phyloP scores from a whole-genome alignment of 2,797 vertebrate species.

The Cynodonichthys magdalenae region DNA sequence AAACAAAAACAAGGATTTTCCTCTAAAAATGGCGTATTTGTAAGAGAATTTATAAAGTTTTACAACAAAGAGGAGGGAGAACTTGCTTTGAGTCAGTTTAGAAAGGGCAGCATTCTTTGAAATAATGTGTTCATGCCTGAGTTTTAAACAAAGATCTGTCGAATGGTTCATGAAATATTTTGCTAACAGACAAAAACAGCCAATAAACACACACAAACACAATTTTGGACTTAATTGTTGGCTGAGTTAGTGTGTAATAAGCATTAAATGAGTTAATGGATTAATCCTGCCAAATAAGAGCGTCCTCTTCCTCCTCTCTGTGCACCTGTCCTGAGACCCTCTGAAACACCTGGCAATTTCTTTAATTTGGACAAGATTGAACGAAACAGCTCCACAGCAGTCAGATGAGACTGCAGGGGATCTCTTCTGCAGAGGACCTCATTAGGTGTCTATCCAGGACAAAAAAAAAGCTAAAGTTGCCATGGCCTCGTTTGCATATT shows the following conservation, averaged over 20 bases:
- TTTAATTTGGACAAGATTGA: conserved; percentile 55
- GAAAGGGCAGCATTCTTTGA: too few species aligned
- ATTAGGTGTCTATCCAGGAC: conserved; percentile 33
- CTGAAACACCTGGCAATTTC: conserved; percentile 49
- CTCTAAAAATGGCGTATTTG: too few species aligned
- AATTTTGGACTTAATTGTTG: conserved; percentile 24
- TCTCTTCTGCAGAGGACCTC: conserved; percentile 45
- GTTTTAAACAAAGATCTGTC: too few species aligned
- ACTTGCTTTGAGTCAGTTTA: too few species aligned
- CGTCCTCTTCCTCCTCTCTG: conserved; percentile 29
- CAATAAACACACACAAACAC: too few species aligned
- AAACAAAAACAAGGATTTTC: too few species aligned
- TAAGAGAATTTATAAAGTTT: too few species aligned
- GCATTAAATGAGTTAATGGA: conserved; percentile 64
- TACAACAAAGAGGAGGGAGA: too few species aligned
- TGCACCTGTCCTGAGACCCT: conserved; percentile 54
- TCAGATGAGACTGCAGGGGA: conserved; percentile 30
- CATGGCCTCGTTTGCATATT: conserved; percentile 13
- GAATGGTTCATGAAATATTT: too few species aligned
- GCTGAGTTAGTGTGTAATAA: conserved; percentile 43
- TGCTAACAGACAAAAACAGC: too few species aligned
- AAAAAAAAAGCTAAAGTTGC: conserved; percentile 10
- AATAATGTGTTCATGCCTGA: too few species aligned
- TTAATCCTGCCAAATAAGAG: conserved; percentile 50
- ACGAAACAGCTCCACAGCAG: conserved; percentile 29